Evolutionary conservation across 2,888 invertebrate species (phyloP), one percentile per base, ranked within the genome.

Genomic region (Linnaemya tessellans): DNA sequence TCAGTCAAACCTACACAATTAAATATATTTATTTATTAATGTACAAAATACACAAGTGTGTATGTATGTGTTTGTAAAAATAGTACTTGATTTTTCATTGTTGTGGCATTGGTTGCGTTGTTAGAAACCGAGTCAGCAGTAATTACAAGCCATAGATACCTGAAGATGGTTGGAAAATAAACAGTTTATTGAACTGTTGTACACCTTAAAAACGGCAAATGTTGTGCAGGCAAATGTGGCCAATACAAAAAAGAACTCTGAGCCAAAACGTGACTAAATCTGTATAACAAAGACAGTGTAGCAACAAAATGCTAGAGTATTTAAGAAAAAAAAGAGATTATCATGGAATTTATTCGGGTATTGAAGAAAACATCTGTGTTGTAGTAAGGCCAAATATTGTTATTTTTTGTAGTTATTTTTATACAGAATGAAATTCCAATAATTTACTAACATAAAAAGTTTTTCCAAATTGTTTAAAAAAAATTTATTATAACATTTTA

Each of bases 91-190:
- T 70, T n/a, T n/a, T 82, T 62, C 41, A 64, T 56, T 74, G 84
- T 74, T 77, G 67, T 85, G 75, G 70, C 74, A 82, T 82, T 82
- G 79, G 30, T 3, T 60, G 7, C 18, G 58, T 64, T 70, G 51
- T 79, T 81, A 62, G 81, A 82, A 85, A 84, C 58, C 79, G 79
- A 85, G 81, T 51, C 64, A 78, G 30, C 68, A 62, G 22, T 30
- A 46, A 68, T 73, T 62, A 78, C 70, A 41, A 56, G 54, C 73
- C 43, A 49, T 60, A 68, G 56, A 43, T 67, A 38, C 30, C 20
- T 70, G 38, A 49, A 77, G 56, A 30, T 41, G 43, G 35, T 54
- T 15, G 70, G 64, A 64, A 64, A 15, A 10, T 18, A 46, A 77
- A 35, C 25, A 65, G 82, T 77, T 82, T 77, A 77, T 71, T 81